Evolutionary conservation across 2,888 invertebrate genomes (phyloP).

Genomic region (Mythimna loreyi): DNA sequence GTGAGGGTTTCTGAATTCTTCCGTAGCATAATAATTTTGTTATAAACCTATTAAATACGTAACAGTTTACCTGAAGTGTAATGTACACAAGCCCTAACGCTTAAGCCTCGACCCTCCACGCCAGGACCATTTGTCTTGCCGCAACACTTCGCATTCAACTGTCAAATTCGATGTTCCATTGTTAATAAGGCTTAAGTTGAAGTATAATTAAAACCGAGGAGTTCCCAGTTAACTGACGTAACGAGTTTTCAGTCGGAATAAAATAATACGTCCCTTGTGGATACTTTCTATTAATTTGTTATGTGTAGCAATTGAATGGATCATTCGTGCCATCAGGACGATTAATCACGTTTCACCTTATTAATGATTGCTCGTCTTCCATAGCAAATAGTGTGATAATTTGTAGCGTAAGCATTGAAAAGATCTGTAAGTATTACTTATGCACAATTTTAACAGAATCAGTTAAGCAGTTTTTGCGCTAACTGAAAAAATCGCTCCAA

Average conservation of each 20-base stretch:
- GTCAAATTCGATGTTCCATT: constrained; percentile 77
- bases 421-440: too few species aligned
- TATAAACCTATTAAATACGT: constrained; percentile 31
- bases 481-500: too few species aligned
- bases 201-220: constrained; percentile 67
- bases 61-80: constrained; percentile 31
- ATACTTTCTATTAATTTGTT: constrained; percentile 23
- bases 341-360: not conserved
- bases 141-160: constrained; percentile 74
- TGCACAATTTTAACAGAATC: too few species aligned
- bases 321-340: constrained; percentile 2
- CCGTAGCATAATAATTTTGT: constrained; percentile 1
- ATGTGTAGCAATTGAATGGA: constrained; percentile 18
- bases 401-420: too few species aligned
- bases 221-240: constrained; percentile 56
- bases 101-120: constrained; percentile 43
- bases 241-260: constrained; percentile 48
- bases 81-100: constrained; percentile 57
- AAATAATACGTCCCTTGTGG: constrained; percentile 37
- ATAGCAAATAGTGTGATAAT: too few species aligned
- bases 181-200: constrained; percentile 72
- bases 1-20: constrained; percentile 3
- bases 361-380: not conserved
- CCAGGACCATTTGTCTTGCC: constrained; percentile 71
- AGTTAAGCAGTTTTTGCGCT: too few species aligned